Percentiles rank a stretch among this genome's conserved stretches.
phyloP scores from a whole-genome alignment of 2,113 vertebrate genomes.

The Todiramphus chloris region DNA sequence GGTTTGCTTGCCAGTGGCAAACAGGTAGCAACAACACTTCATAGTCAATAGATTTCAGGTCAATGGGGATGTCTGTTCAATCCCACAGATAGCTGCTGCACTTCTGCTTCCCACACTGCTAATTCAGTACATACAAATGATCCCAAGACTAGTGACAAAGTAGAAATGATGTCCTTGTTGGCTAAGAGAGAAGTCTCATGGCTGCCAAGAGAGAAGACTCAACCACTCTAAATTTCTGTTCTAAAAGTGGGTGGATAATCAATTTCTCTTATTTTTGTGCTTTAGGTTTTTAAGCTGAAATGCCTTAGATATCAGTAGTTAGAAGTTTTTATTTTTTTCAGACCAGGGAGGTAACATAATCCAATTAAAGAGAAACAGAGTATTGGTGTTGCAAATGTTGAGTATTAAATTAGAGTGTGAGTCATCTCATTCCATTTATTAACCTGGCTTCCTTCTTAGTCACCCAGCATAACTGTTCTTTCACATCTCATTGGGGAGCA shows the following conservation, averaged over 20 bases:
- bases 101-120: not conserved
- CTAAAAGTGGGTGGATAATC: not conserved
- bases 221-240: not conserved
- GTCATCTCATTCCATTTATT: not conserved
- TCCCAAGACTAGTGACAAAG: not conserved
- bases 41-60: not conserved
- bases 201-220: not conserved
- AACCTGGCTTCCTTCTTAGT: slow-evolving; percentile 24
- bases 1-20: not conserved
- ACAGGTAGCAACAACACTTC: not conserved
- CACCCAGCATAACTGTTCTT: not conserved
- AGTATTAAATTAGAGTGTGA: not conserved
- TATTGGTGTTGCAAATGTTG: not conserved
- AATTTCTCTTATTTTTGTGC: not conserved
- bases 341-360: not conserved
- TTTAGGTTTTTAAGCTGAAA: not conserved
- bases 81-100: not conserved
- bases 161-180: not conserved
- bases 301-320: not conserved
- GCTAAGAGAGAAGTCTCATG: not conserved
- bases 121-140: not conserved
- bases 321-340: not conserved
- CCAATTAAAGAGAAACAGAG: not conserved
- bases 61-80: not conserved
- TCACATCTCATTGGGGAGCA: not conserved